These are phyloP conservation scores for Cyprinella venusta DNA, from an alignment of 2,797 vertebrate species.

Conservation along the genomic window DNA sequence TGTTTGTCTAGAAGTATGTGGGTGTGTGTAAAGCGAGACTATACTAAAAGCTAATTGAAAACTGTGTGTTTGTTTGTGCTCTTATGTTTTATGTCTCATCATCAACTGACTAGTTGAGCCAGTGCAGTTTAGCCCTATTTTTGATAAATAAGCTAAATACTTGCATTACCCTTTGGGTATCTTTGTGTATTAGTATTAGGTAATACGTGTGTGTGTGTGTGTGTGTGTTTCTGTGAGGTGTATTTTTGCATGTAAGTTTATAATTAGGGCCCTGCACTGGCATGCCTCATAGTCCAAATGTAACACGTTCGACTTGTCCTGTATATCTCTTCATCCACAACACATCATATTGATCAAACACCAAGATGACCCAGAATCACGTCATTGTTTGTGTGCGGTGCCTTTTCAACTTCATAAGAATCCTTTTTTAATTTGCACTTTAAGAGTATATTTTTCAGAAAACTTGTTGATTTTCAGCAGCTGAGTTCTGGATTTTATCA, in stretches of 20 bases:
- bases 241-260: constrained; percentile 24
- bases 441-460: not conserved
- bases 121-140: not conserved
- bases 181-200: not conserved
- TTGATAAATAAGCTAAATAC: not conserved
- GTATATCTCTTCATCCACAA: not conserved
- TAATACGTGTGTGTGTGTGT: not conserved
- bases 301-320: not conserved
- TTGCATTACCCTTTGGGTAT: not conserved
- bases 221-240: no score
- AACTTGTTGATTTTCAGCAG: not conserved
- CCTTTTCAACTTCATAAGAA: not conserved
- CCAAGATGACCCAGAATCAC: not conserved
- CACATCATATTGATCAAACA: constrained; percentile 4
- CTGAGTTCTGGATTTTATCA: not conserved
- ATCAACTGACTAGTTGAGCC: constrained; percentile 5
- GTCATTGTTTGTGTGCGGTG: constrained; percentile 14
- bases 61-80: not conserved
- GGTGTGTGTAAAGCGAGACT: not conserved
- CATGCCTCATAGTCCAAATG: constrained; percentile 2
- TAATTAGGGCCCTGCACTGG: not conserved
- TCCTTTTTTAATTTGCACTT: not conserved
- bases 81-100: not conserved
- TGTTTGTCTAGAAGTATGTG: constrained; percentile 27
- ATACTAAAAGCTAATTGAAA: constrained; percentile 12